These are phyloP conservation scores for Hepsetus odoe DNA, from an alignment of 2,113 vertebrate genomes.

Conservation along the genomic window DNA sequence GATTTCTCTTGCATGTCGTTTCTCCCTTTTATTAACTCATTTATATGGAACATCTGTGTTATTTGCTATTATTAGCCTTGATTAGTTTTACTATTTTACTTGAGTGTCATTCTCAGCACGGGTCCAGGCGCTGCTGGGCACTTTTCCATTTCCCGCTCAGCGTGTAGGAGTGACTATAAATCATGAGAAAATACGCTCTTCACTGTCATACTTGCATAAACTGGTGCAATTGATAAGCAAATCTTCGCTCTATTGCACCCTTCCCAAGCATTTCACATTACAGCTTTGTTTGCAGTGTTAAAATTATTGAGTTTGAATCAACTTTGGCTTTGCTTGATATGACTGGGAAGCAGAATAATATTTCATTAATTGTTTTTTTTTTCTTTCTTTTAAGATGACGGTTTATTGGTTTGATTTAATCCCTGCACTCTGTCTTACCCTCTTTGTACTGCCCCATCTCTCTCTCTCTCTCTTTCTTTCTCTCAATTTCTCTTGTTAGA, in stretches of 20 bases:
- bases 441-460: not conserved
- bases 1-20: too few relatives aligned
- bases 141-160: not conserved
- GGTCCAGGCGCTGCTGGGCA: too few relatives aligned
- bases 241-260: not conserved
- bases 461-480: not conserved
- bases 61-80: too few relatives aligned
- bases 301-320: not conserved
- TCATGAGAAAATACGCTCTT: not conserved
- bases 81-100: too few relatives aligned
- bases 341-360: too few relatives aligned
- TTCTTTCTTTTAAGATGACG: not conserved
- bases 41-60: too few relatives aligned
- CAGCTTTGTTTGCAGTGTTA: not conserved
- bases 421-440: not conserved
- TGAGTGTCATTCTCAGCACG: too few relatives aligned
- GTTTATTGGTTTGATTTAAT: not conserved
- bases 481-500: conserved; percentile 18
- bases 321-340: too few relatives aligned
- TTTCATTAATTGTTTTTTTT: not conserved
- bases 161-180: not conserved
- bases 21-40: too few relatives aligned
- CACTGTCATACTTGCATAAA: not conserved
- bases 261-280: not conserved
- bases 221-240: not conserved